Percentiles rank a stretch among this genome's conserved stretches.
Evolutionary conservation across 2,888 invertebrate species (phyloP).

Genomic region (Apeira syringaria): DNA sequence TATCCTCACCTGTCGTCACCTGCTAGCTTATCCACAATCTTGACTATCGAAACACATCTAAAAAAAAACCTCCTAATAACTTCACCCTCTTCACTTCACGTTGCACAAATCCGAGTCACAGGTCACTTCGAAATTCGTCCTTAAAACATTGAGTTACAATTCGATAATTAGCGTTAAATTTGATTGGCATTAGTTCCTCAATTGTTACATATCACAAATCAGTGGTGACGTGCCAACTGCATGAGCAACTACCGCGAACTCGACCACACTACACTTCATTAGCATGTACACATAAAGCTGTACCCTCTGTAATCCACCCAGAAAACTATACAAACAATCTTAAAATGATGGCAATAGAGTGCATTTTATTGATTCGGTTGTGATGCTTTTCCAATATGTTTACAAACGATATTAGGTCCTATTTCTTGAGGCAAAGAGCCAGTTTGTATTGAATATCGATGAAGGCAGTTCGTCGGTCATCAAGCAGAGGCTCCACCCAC

Average conservation of each 20-base stretch:
- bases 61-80: constrained; percentile 18
- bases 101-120: constrained; percentile 20
- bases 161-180: constrained; percentile 17
- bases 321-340: constrained; percentile 41
- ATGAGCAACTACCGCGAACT: constrained; percentile 79
- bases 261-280: constrained; percentile 73
- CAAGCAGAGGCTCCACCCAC: constrained; percentile 62
- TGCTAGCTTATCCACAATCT: constrained; percentile 56
- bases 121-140: constrained; percentile 14
- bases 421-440: constrained; percentile 28
- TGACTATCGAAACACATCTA: constrained; percentile 36
- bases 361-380: constrained; percentile 37
- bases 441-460: constrained; percentile 30
- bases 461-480: constrained; percentile 27
- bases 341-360: constrained; percentile 41
- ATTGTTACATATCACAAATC: constrained; percentile 66
- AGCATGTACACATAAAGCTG: constrained; percentile 73
- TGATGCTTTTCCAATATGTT: constrained; percentile 24
- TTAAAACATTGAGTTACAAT: constrained; percentile 4
- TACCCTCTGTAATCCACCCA: constrained; percentile 48
- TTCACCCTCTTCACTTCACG: constrained; percentile 23
- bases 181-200: constrained; percentile 31
- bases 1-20: constrained; percentile 54
- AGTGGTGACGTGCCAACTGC: constrained; percentile 75
- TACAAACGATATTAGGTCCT: constrained; percentile 38